These are phyloP conservation scores for Nomada ferruginata DNA, from an alignment of 2,888 invertebrate species.

Conservation along the genomic window DNA sequence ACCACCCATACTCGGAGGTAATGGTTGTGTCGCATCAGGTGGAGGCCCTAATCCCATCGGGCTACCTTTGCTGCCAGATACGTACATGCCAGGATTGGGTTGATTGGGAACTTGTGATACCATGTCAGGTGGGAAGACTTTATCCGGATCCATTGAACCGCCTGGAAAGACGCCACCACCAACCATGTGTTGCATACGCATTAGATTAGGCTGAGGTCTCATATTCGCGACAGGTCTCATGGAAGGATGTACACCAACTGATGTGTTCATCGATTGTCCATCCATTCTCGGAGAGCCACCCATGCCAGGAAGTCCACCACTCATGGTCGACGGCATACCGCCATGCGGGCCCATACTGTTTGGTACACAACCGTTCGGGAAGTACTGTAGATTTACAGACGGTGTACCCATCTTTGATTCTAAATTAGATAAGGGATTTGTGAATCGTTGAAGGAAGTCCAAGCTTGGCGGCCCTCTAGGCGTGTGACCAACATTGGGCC, in stretches of 20 bases:
- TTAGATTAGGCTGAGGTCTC: conserved; percentile 81
- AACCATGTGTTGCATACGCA: conserved; percentile 83
- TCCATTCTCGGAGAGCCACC: conserved; percentile 80
- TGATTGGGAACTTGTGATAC: conserved; percentile 77
- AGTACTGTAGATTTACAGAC: conserved; percentile 89
- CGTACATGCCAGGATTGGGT: conserved; percentile 87
- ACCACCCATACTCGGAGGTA: conserved; percentile 92
- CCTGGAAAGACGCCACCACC: conserved; percentile 83
- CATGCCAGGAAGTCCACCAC: conserved; percentile 82
- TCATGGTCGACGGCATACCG: conserved; percentile 85
- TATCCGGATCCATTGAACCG: conserved; percentile 82
- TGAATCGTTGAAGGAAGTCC: conserved; percentile 95
- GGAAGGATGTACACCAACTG: conserved; percentile 81
- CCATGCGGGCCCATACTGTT: conserved; percentile 84
- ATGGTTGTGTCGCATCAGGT: conserved; percentile 89
- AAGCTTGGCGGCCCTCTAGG: conserved; percentile 94
- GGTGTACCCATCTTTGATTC: conserved; percentile 89
- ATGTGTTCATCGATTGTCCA: conserved; percentile 85
- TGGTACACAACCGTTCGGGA: conserved; percentile 87
- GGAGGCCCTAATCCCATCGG: conserved; percentile 86
- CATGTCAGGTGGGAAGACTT: conserved; percentile 83
- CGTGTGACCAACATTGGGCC: conserved; percentile 92
- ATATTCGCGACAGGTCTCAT: conserved; percentile 84
- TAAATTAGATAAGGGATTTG: conserved; percentile 91
- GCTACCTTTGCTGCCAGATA: conserved; percentile 86